Conservation (phyloP, 2,113 vertebrate species). For the Etheostoma spectabile region DNA sequence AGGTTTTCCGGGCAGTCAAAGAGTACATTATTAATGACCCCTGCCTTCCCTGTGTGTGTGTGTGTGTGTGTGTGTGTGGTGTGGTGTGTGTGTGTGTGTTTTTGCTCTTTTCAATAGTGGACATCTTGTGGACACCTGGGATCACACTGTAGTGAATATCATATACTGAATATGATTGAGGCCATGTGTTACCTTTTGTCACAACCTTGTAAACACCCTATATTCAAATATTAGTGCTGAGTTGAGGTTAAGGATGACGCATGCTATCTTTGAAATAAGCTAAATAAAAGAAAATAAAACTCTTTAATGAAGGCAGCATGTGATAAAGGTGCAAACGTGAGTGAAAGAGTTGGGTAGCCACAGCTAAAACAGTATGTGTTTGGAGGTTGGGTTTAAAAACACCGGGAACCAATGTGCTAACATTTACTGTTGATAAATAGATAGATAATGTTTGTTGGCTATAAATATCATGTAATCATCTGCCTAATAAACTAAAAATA, state of each 20-base stretch:
- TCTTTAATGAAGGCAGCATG: neutral
- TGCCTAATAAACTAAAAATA: neutral
- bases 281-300: too few relatives aligned
- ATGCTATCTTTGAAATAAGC: neutral
- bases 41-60: too few relatives aligned
- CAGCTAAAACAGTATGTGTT: neutral
- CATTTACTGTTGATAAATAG: neutral
- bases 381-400: neutral
- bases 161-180: neutral
- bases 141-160: neutral
- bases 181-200: neutral
- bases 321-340: neutral
- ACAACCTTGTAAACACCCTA: neutral
- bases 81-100: neutral
- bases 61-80: too few relatives aligned
- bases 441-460: neutral
- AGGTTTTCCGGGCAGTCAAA: neutral
- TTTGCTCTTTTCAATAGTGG: conserved; percentile 74
- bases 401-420: too few relatives aligned
- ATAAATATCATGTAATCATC: neutral
- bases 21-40: neutral
- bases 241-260: neutral
- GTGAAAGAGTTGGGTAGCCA: neutral
- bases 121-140: conserved; percentile 79
- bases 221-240: neutral